Percentiles rank a stretch among this genome's conserved stretches.
Evolutionary conservation across 2,113 vertebrate species (phyloP).

Genomic region (Porphyrio hochstetteri): DNA sequence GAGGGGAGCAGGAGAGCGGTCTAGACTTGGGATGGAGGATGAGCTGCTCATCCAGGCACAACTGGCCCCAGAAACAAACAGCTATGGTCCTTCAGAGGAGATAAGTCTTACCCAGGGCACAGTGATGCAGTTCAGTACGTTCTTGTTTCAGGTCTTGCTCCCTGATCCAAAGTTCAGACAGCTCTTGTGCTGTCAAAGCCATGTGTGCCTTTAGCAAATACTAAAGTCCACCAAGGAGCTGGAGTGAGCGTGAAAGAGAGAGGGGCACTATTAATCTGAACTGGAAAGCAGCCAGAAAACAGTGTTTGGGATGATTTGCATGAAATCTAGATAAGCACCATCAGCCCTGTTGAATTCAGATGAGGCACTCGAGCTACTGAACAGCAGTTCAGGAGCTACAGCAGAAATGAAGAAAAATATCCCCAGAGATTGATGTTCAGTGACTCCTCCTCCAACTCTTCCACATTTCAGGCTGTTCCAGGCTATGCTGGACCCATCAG

Average conservation of each 20-base stretch:
- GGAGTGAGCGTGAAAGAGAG: not conserved
- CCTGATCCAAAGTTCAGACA: not conserved
- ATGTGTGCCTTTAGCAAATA: fast-evolving
- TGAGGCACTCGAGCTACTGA: not conserved
- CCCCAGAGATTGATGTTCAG: not conserved
- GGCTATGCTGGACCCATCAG: not conserved
- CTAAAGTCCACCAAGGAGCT: not conserved
- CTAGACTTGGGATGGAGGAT: not conserved
- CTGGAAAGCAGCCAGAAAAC: not conserved
- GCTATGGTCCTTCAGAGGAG: not conserved
- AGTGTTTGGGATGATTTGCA: not conserved
- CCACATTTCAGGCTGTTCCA: not conserved
- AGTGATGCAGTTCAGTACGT: not conserved
- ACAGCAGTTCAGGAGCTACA: not conserved
- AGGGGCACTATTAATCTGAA: not conserved
- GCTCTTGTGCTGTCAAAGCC: not conserved
- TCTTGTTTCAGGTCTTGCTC: not conserved
- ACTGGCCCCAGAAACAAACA: not conserved
- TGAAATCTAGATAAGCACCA: constrained; percentile 7
- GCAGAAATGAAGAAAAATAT: not conserved
- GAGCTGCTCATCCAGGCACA: not conserved
- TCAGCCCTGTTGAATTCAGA: not conserved
- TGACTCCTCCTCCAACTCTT: not conserved
- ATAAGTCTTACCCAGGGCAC: not conserved
- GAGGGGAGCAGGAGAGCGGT: fast-evolving